Conservation (phyloP, 23 tunicate genomes). For the Diplosoma virens region DNA sequence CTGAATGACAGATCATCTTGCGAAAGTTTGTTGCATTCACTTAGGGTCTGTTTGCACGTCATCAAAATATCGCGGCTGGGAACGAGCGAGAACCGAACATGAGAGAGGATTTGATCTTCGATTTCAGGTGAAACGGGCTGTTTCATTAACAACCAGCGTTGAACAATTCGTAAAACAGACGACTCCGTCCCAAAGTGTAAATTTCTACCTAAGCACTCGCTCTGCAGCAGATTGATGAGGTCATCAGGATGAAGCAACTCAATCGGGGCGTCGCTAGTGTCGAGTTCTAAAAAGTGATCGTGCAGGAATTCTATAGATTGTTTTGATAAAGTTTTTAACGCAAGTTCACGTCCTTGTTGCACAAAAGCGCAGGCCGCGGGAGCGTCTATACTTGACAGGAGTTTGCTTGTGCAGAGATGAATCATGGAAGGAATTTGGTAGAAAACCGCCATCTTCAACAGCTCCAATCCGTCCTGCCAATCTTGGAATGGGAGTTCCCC, state of each 20-base stretch:
- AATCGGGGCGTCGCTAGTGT: constrained; percentile 1
- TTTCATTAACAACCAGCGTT: constrained; percentile 33
- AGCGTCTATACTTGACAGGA: constrained; percentile 25
- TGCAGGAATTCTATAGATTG: constrained; percentile 12
- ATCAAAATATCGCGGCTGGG: constrained; percentile 22
- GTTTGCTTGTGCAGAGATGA: constrained; percentile 30
- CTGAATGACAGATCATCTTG: not conserved
- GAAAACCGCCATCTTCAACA: constrained; percentile 45
- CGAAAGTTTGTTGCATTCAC: not conserved
- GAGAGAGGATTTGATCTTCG: constrained; percentile 9
- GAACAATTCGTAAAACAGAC: constrained; percentile 26
- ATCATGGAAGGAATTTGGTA: constrained; percentile 65
- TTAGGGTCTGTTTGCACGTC: not conserved
- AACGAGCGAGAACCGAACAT: constrained; percentile 53
- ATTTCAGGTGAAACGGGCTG: not conserved
- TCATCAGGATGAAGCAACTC: constrained; percentile 41
- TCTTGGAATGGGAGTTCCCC: constrained; percentile 58
- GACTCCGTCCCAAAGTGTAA: constrained; percentile 34
- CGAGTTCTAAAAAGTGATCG: constrained; percentile 52
- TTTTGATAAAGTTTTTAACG: constrained; percentile 15
- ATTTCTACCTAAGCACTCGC: constrained; percentile 26
- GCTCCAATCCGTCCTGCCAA: constrained; percentile 28
- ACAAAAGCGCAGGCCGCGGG: constrained; percentile 38
- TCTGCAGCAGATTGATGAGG: constrained; percentile 19
- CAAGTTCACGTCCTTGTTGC: constrained; percentile 25